These are phyloP conservation scores for Irena cyanogastra DNA, from an alignment of 2,113 vertebrate genomes.

Conservation along the genomic window DNA sequence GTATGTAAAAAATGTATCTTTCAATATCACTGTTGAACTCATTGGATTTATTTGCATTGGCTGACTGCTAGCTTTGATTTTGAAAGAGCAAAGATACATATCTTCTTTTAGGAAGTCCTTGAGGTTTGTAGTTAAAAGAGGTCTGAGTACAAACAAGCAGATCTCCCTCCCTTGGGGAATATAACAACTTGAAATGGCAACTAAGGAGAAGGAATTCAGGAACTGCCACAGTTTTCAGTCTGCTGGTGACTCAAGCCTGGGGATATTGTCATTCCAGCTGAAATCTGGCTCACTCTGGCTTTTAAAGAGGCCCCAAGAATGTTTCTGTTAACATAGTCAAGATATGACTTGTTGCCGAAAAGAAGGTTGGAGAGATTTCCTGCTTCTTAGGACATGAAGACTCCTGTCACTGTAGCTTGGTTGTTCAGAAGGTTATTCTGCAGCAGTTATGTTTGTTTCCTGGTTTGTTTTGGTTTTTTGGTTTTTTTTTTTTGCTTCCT, in stretches of 20 bases:
- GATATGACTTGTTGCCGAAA: background rate
- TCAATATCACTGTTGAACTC: background rate
- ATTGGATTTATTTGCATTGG: background rate
- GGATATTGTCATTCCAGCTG: background rate
- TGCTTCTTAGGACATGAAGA: background rate
- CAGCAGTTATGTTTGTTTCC: background rate
- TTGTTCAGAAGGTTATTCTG: background rate
- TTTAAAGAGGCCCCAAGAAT: background rate
- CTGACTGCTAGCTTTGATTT: background rate
- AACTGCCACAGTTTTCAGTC: background rate
- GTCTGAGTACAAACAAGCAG: background rate
- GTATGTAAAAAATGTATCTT: background rate
- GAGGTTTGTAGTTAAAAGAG: background rate
- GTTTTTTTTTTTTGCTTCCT: background rate
- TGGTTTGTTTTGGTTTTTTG: background rate
- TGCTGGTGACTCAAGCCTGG: background rate
- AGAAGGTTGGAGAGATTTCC: background rate
- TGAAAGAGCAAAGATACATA: background rate
- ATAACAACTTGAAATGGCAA: background rate
- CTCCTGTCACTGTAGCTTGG: background rate
- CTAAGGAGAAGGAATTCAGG: background rate
- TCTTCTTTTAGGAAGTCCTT: background rate
- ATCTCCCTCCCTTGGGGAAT: background rate
- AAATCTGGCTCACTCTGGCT: background rate
- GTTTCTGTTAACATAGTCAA: background rate